Conservation (phyloP, 2,797 vertebrate genomes). For the Trachurus trachurus region DNA sequence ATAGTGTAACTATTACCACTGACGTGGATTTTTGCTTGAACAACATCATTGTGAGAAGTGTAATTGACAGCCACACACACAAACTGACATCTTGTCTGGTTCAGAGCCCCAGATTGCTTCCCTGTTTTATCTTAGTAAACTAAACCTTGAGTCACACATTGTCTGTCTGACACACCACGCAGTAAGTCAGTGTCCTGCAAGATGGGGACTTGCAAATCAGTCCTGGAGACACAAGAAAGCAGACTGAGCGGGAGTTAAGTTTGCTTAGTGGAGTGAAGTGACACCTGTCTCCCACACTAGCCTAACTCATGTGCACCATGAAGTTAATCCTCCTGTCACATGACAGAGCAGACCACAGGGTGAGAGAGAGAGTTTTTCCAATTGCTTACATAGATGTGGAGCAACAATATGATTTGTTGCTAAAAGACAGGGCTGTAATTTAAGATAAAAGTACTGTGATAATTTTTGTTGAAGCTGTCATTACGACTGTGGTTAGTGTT, state of each 20-base stretch:
- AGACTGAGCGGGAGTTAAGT: constrained; percentile 90
- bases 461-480: neutral
- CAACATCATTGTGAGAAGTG: constrained; percentile 9
- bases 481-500: constrained; percentile 1
- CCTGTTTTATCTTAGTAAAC: constrained; percentile 75
- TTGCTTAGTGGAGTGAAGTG: constrained; percentile 89
- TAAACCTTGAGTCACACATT: constrained; percentile 8
- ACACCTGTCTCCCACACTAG: constrained; percentile 90
- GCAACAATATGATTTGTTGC: constrained; percentile 1
- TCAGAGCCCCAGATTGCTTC: constrained; percentile 27
- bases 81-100: constrained; percentile 1
- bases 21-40: constrained; percentile 21
- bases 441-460: neutral
- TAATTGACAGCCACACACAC: constrained; percentile 6
- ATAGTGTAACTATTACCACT: constrained; percentile 35
- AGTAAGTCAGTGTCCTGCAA: constrained; percentile 88
- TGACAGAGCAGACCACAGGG: constrained; percentile 68
- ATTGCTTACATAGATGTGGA: constrained; percentile 13
- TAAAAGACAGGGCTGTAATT: constrained; percentile 6
- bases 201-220: constrained; percentile 90
- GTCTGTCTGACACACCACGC: constrained; percentile 69
- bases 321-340: constrained; percentile 89
- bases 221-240: constrained; percentile 87
- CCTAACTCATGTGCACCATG: constrained; percentile 83
- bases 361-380: constrained; percentile 32